Conservation (phyloP, 2,113 vertebrate genomes). For the Sardina pilchardus region DNA sequence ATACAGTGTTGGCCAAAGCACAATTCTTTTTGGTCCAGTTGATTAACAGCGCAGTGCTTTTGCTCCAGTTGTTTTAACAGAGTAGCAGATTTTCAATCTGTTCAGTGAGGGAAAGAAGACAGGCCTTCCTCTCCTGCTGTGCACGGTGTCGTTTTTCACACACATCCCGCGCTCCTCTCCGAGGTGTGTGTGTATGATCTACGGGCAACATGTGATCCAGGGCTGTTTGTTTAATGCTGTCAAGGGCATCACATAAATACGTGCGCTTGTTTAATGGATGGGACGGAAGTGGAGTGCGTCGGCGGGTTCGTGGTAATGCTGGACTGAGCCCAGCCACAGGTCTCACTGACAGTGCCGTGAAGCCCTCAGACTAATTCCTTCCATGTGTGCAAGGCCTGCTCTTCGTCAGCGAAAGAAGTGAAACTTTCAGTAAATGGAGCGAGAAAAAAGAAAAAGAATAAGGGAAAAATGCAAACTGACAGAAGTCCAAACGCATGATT, state of each 20-base stretch:
- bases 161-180: background rate
- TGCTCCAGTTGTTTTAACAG: conserved; percentile 1
- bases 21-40: background rate
- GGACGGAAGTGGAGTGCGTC: background rate
- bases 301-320: background rate
- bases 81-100: background rate
- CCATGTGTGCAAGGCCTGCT: background rate
- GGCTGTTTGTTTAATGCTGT: conserved; percentile 51
- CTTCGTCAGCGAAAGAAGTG: background rate
- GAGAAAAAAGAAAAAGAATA: background rate
- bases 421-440: background rate
- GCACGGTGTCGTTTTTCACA: background rate
- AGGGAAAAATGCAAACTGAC: background rate
- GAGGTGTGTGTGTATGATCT: conserved; percentile 36
- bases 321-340: background rate
- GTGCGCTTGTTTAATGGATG: background rate
- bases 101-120: background rate
- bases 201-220: conserved; percentile 32
- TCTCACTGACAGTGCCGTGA: background rate
- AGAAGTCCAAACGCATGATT: conserved; percentile 4
- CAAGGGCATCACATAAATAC: conserved; percentile 49
- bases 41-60: background rate
- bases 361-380: background rate
- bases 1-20: background rate
- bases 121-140: background rate